A percentile compares a stretch with the other conserved stretches of the same genome.
phyloP scores from a whole-genome alignment of 2,113 vertebrate genomes.

The Epinephelus cyanopodus region DNA sequence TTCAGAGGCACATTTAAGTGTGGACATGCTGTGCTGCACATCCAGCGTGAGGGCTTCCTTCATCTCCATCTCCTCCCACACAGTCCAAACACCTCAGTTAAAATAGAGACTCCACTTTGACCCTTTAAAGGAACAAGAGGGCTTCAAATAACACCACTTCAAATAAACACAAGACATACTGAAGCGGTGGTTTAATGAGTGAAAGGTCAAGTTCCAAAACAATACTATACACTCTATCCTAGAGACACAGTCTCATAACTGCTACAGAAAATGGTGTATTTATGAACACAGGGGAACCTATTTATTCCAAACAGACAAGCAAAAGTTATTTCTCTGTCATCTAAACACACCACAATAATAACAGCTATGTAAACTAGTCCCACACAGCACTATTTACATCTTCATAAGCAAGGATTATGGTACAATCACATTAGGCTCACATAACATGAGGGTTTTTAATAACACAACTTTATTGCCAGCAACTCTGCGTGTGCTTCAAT shows the following conservation, averaged over 20 bases:
- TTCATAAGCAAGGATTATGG: conserved; percentile 74
- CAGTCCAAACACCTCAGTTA: conserved; percentile 11
- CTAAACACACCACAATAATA: conserved; percentile 70
- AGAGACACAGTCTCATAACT: conserved; percentile 47
- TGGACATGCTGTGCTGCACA: background rate
- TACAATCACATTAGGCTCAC: conserved; percentile 71
- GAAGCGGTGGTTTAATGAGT: background rate
- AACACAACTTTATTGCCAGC: conserved; percentile 69
- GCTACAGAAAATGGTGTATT: conserved; percentile 57
- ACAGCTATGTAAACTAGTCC: conserved; percentile 70
- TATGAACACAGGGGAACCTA: conserved; percentile 60
- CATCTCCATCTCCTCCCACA: conserved; percentile 1
- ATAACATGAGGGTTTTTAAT: conserved; percentile 71
- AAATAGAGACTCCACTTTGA: conserved; percentile 9
- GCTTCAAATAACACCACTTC: conserved; percentile 21
- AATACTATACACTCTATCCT: background rate
- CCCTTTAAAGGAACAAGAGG: conserved; percentile 12
- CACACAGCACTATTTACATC: conserved; percentile 69
- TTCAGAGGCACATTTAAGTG: too few species aligned
- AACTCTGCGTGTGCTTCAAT: conserved; percentile 36
- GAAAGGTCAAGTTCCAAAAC: conserved; percentile 48
- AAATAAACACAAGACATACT: background rate
- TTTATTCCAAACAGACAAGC: conserved; percentile 62
- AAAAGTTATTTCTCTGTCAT: conserved; percentile 61
- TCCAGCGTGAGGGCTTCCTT: background rate